Base-by-base conservation (phyloP, 2,113 vertebrate genomes). In the Poecilia latipinna region DNA sequence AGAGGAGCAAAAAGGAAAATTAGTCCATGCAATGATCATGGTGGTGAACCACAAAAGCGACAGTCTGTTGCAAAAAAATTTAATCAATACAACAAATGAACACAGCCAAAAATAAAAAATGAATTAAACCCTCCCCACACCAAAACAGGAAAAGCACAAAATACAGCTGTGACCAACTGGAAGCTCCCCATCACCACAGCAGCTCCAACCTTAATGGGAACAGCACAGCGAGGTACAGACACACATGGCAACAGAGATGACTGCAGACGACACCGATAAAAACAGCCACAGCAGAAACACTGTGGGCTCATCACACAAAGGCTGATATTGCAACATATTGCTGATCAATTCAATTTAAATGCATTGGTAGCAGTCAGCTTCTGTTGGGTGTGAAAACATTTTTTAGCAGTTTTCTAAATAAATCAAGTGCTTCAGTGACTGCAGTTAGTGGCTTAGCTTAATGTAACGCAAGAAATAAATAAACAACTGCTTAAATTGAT, bases 21-120 rank as follows among this genome's bases (percentile, higher is more conserved):
- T 95, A 96, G 93, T 95, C 84, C 94, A 96, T 96, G 95, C 94
- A 94, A 94, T 95, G 95, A 93, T 94, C 92, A 95, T 89, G 86
- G 90, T 91, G 88, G 82, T 94, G 92, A 91, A 92, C 86, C 89
- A 94, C 86, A 94, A 86, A 91, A 92, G 87, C 90, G 77, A 91
- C 80, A 90, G 86, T 89, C 42, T 87, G 70, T 82, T 77, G 86
- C 88, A 78, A 90, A 87, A 70, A 32, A 61, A 70, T 6, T 1
- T 86, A 85, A 42, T 35, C 87, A 85, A 67, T 89, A 37, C 48
- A 89, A 82, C 24, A 28, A 29, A 35, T 84, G 44, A 86, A 86
- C 75, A 89, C 61, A 75, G 74, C 71, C 77, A 77, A 86, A 75
- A 17, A 68, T 2, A 57, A 57, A 57, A 54, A 19, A 15, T 4